Evolutionary conservation across 1,140 invertebrate species (phyloP), one percentile per base, ranked within the genome.

Genomic region (Panulirus ornatus): DNA sequence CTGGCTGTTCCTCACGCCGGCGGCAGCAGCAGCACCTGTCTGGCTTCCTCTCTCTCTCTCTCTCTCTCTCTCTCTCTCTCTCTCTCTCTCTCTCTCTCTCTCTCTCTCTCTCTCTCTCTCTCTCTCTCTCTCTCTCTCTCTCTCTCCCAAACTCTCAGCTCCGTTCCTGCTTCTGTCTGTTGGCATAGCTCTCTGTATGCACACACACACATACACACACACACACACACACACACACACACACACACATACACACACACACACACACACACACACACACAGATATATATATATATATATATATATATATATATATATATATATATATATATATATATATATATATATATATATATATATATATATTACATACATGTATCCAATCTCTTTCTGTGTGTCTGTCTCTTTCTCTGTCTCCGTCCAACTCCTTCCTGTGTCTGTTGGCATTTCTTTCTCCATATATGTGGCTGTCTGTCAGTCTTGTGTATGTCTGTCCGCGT

Each of bases 1-100:
- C 51, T 58, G 51, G 51, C n/a, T 19, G 51, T 19, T 58, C 51
- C 16, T 58, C 51, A 58, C 16, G 51, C 51, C 16, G n/a, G n/a
- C 58, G 8, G 6, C 58, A 6, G 58, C 22, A 6, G 14, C 5
- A 5, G 5, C 22, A 9, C 58, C n/a, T 66, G 58, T 30, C 58
- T 66, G n/a, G 1, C n/a, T 5, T 19, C n/a, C 22, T 30, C 58
- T 30, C 58, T 78, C 27, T 78, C 1, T 2, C 30, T 14, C 71
- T 14, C 40, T 40, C 71, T 6, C 0, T 40, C 40, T 73, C 27
- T 30, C n/a, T n/a, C 27, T 73, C 70, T 34, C 9, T 73, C 70
- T 73, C 70, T 22, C 70, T 73, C 27, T 30, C 70, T 73, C 70
- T n/a, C 75, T 42, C 75, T 42, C 75, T 22, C 75, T 42, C 75